Evolutionary conservation across 2,888 invertebrate species (phyloP).

Genomic region (Hecatera dysodea): DNA sequence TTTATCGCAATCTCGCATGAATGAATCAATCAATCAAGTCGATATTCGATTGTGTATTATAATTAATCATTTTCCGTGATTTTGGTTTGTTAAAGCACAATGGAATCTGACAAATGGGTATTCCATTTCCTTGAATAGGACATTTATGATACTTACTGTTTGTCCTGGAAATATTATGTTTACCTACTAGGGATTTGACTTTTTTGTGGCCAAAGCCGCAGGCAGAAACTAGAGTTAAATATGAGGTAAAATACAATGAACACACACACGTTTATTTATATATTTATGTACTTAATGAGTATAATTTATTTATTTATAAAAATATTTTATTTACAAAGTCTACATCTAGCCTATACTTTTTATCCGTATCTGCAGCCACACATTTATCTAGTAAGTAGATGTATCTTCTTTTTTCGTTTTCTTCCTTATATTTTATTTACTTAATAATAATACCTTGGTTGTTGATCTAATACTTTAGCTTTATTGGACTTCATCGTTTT

Average conservation of each 20-base stretch:
- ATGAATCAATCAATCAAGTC: too few relatives aligned
- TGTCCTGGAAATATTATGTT: too few relatives aligned
- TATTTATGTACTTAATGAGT: background rate
- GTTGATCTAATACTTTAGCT: background rate
- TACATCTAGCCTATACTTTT: background rate
- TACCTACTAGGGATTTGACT: too few relatives aligned
- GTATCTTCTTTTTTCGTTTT: background rate
- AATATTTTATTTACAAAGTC: background rate
- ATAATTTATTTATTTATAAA: background rate
- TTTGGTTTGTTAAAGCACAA: background rate
- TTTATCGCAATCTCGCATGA: too few relatives aligned
- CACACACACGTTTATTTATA: background rate
- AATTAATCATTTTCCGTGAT: background rate
- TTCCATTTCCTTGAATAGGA: too few relatives aligned
- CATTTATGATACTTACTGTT: too few relatives aligned
- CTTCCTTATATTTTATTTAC: background rate
- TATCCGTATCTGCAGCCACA: background rate
- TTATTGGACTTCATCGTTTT: conserved; percentile 1
- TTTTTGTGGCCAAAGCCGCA: too few relatives aligned
- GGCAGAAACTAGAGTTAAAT: too few relatives aligned
- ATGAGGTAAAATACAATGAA: background rate
- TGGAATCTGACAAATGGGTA: too few relatives aligned
- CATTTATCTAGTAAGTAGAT: background rate
- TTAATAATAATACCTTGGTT: conserved; percentile 39
- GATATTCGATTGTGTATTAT: background rate